Evolutionary conservation across 64 coral and sea anemone species (phyloP).

Genomic region (Pachyseris speciosa): DNA sequence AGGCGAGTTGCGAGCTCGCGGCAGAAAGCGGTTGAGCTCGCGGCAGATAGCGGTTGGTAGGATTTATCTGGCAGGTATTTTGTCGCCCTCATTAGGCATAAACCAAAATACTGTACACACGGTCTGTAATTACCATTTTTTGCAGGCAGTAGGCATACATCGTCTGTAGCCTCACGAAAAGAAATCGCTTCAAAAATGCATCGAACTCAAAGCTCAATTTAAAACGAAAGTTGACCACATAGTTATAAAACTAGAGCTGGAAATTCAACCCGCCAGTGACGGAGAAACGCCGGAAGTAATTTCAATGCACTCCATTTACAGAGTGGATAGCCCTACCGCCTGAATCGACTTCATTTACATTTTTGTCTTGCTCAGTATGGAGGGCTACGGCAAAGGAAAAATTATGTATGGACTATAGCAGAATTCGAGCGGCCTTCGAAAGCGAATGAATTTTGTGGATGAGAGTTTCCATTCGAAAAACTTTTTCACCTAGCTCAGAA

Average conservation of each 20-base stretch:
- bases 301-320: not conserved
- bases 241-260: not conserved
- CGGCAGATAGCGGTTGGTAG: too few relatives aligned
- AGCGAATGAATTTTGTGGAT: not conserved
- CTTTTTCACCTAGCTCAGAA: not conserved
- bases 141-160: too few relatives aligned
- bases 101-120: not conserved
- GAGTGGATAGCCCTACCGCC: not conserved
- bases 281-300: not conserved
- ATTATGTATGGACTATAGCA: not conserved
- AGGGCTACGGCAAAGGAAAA: not conserved
- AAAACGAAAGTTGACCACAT: too few relatives aligned
- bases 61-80: too few relatives aligned
- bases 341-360: not conserved
- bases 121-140: too few relatives aligned
- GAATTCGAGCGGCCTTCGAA: not conserved
- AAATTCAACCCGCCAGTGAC: not conserved
- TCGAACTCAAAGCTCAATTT: too few relatives aligned
- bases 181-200: too few relatives aligned
- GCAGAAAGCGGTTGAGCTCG: constrained; percentile 19
- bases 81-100: not conserved
- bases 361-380: not conserved
- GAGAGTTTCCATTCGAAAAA: not conserved
- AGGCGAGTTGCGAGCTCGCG: not conserved
- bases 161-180: too few relatives aligned